Percentiles rank a stretch among this genome's conserved stretches.
phyloP scores from a whole-genome alignment of 2,113 vertebrate genomes.

The Lutjanus erythropterus region DNA sequence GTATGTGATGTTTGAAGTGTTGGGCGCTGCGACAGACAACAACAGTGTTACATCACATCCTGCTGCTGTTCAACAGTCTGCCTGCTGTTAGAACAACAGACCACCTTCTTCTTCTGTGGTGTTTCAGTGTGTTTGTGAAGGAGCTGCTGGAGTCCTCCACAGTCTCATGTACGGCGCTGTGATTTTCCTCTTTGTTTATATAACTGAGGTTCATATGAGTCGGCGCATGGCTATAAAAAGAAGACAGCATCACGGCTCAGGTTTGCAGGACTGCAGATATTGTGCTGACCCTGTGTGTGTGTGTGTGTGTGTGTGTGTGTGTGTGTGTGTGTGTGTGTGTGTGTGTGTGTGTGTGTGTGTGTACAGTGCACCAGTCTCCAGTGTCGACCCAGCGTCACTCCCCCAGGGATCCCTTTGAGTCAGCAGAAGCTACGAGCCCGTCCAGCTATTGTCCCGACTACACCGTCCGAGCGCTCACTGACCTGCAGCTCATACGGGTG shows the following conservation, averaged over 20 bases:
- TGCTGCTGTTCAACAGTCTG: too few species aligned
- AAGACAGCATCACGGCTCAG: not conserved
- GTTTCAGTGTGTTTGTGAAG: too few species aligned
- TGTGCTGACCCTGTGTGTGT: constrained; percentile 16
- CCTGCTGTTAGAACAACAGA: too few species aligned
- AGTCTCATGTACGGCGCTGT: too few species aligned
- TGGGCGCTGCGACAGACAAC: too few species aligned
- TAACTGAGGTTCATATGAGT: not conserved
- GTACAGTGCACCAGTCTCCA: constrained; percentile 90
- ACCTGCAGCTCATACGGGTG: constrained; percentile 92
- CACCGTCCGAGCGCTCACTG: constrained; percentile 92
- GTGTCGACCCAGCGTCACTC: constrained; percentile 84
- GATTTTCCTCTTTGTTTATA: not conserved
- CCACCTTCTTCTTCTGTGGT: too few species aligned
- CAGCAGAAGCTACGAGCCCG: constrained; percentile 82
- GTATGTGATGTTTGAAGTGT: too few species aligned
- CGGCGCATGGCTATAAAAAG: not conserved
- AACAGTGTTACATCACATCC: too few species aligned
- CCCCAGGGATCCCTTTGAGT: constrained; percentile 84
- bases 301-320: constrained; percentile 15
- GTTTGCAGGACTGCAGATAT: not conserved
- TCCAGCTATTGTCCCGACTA: constrained; percentile 93
- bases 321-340: constrained; percentile 1
- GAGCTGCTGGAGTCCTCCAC: too few species aligned
- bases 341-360: constrained; percentile 12